Conservation (phyloP, 2,113 vertebrate species). For the Ctenodactylus gundi region DNA sequence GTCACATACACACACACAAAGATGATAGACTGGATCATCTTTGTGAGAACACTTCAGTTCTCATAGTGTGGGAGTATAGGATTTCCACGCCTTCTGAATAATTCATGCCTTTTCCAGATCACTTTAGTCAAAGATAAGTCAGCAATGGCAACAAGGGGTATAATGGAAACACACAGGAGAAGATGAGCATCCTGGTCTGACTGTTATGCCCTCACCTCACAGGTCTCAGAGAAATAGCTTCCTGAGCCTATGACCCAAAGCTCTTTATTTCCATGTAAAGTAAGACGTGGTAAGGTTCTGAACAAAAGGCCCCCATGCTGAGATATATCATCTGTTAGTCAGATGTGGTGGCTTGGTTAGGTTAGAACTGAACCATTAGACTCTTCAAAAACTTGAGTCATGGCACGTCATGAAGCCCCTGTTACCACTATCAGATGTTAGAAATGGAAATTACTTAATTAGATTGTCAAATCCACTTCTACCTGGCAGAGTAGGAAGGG, state of each 20-base stretch:
- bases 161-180: not conserved
- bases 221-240: not conserved
- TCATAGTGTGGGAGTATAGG: conserved; percentile 5
- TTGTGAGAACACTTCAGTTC: not conserved
- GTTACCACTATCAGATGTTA: conserved; percentile 31
- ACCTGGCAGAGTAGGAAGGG: conserved; percentile 57
- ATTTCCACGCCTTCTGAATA: conserved; percentile 7
- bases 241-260: not conserved
- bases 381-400: conserved; percentile 21
- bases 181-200: not conserved
- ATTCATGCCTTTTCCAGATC: conserved; percentile 32
- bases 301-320: conserved; percentile 19
- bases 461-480: conserved; percentile 61
- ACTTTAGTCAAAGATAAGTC: not conserved
- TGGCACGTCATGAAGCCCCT: not conserved
- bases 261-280: conserved; percentile 44
- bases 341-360: not conserved
- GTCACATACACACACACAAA: too few species aligned
- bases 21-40: not conserved
- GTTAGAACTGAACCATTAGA: conserved; percentile 41
- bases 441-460: conserved; percentile 62
- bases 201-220: not conserved
- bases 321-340: conserved; percentile 18
- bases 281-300: not conserved
- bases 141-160: not conserved